These are phyloP conservation scores for Philypnodon macrostomus DNA, from an alignment of 2,797 vertebrate species.

Conservation along the genomic window DNA sequence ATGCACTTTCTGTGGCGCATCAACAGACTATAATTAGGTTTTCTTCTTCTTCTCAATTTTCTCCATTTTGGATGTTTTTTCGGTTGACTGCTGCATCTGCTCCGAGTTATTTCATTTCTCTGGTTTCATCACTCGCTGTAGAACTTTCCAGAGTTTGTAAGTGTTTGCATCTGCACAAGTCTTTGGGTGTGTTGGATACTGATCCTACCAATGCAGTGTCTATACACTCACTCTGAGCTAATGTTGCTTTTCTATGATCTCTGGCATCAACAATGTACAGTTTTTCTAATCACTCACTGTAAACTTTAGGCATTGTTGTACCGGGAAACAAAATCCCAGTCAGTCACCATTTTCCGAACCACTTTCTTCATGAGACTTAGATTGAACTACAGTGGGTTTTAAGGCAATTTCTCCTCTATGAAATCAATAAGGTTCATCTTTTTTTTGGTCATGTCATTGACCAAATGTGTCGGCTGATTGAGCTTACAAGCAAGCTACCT, in stretches of 20 bases:
- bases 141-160: slow-evolving; percentile 18
- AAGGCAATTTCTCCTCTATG: no score
- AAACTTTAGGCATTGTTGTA: no score
- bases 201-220: slow-evolving; percentile 55
- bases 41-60: slow-evolving; percentile 1
- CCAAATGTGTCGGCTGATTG: no score
- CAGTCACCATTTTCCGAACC: no score
- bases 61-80: slow-evolving; percentile 34
- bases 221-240: slow-evolving; percentile 51
- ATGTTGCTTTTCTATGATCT: no score
- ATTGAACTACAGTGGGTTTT: no score
- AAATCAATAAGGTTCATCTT: no score
- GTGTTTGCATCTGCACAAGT: slow-evolving; percentile 28
- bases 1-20: slow-evolving; percentile 15
- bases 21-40: slow-evolving; percentile 8
- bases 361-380: no score
- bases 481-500: no score
- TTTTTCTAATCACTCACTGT: slow-evolving; percentile 18
- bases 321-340: no score
- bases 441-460: no score
- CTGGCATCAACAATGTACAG: no score
- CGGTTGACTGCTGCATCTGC: slow-evolving; percentile 22
- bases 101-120: slow-evolving; percentile 26
- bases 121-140: slow-evolving; percentile 29
- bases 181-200: slow-evolving; percentile 43